Evolutionary conservation across 92 coral and sea anemone genomes (phyloP), one percentile per base, ranked within the genome.

Genomic region (Plumapathes pennacea): DNA sequence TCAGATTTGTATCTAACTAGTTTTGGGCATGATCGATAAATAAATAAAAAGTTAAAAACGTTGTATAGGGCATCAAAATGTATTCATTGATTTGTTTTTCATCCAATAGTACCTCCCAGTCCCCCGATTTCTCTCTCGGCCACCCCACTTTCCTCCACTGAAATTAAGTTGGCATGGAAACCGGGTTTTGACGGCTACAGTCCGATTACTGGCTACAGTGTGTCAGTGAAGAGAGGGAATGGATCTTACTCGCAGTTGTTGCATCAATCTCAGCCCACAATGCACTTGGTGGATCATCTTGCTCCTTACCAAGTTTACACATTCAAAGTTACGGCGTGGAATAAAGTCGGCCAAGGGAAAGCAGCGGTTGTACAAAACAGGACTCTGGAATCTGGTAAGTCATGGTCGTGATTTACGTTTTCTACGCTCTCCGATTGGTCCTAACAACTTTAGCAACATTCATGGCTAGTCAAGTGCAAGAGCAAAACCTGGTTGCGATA

Each of bases 151-250:
- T 74, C 98, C 22, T 84, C 96, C 12, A 68, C 81, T 21, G 71
- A 83, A 13, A 54, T 92, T 54, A 57, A 80, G 73, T 68, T 92
- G 71, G 72, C 81, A 40, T 92, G 98, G 98, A 77, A 67, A 57
- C 86, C 86, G 57, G 86, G 86, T 5, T 92, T 84, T 76, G 74
- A 84, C 47, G 98, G 98, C 12, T 83, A 82, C 74, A 73, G 86
- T 45, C 56, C 89, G 8, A 62, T 92, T 47, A 84, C 81, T 23
- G 68, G 87, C 12, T 92, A 82, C 80, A 80, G 50, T 38, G 38
- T 92, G 25, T 83, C 70, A 7, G 57, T 62, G 25, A 76, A 32
- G 72, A 68, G 15, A 23, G 55, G 75, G 26, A 38, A 60, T 33
- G 43, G 26, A 17, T 2, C 32, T 19, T 80, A 69, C 46, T 36